Evolutionary conservation across 2,113 vertebrate genomes (phyloP), one percentile per base, ranked within the genome.

Genomic region (Actenoides lindsayi): DNA sequence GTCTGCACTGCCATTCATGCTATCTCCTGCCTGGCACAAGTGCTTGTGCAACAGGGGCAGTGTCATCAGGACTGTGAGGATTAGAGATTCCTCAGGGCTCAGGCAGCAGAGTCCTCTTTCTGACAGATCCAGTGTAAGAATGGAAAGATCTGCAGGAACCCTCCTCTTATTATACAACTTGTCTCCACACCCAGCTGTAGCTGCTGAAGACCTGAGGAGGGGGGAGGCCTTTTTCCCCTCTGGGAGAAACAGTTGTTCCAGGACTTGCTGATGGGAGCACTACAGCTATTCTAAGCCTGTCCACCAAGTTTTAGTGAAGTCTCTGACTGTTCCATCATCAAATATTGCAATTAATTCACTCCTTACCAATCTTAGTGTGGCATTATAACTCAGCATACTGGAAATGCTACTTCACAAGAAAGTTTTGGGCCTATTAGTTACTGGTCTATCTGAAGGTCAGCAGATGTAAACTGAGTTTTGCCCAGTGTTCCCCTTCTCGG

Each of bases 331-430:
- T n/a, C 41, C 56, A 64, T 59, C 30, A 85, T 37, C 54, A 63
- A 67, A 48, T 44, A 63, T 91, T 68, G 59, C n/a, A 73, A 70
- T 82, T 73, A 68, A 89, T 93, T 70, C 19, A n/a, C 41, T 84
- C 50, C 59, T 79, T 76, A 51, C 11, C 44, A 62, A 12, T n/a
- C 62, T 89, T n/a, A 71, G 37, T 1, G 5, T 84, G 83, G 79
- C 37, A 28, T 69, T 92, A 35, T 80, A 89, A 79, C 62, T 85
- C 77, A 89, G 62, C 27, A 83, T 59, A 27, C 51, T 91, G 75
- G 78, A 95, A 96, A 71, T 41, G 37, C 10, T 89, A 51, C 21
- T 28, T 69, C 2, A 2, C 60, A 63, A 67, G n/a, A 41, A 77
- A 42, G 5, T 54, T 93, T 87, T 63, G 51, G 81, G 54, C 41